phyloP scores from a whole-genome alignment of 2,888 invertebrate genomes.

The Drosophila nr. medialis region DNA sequence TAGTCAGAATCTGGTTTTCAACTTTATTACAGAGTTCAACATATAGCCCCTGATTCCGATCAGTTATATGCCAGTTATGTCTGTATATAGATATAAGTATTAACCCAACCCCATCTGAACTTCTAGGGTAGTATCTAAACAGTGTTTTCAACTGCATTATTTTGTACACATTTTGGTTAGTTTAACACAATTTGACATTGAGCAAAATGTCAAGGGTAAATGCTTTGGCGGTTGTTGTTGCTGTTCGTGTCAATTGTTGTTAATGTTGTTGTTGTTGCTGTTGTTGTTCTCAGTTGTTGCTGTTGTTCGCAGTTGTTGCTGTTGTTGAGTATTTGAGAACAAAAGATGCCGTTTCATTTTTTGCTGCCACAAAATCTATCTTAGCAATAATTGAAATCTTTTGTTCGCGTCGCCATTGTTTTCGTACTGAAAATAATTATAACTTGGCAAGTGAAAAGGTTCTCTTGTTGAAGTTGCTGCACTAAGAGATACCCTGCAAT shows the following conservation, averaged over 20 bases:
- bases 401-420: conserved; percentile 35
- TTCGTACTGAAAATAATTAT: conserved; percentile 4
- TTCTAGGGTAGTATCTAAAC: neutral
- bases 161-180: conserved; percentile 14
- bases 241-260: neutral
- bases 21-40: conserved; percentile 5
- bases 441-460: neutral
- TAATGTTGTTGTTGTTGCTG: conserved; percentile 16
- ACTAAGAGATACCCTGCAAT: conserved; percentile 1
- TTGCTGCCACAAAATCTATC: conserved; percentile 24
- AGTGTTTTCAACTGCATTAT: neutral
- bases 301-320: conserved; percentile 1
- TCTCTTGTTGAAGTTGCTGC: neutral
- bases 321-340: conserved; percentile 34
- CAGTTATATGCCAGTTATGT: neutral
- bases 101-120: neutral
- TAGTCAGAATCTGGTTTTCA: neutral
- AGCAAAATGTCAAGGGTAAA: conserved; percentile 63
- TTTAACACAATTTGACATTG: conserved; percentile 70
- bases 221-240: neutral
- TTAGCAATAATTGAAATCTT: conserved; percentile 55
- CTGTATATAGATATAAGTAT: neutral
- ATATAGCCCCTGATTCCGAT: neutral
- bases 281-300: neutral
- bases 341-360: conserved; percentile 37